Conservation (phyloP, 2,888 invertebrate genomes). For the Agelastica alni region DNA sequence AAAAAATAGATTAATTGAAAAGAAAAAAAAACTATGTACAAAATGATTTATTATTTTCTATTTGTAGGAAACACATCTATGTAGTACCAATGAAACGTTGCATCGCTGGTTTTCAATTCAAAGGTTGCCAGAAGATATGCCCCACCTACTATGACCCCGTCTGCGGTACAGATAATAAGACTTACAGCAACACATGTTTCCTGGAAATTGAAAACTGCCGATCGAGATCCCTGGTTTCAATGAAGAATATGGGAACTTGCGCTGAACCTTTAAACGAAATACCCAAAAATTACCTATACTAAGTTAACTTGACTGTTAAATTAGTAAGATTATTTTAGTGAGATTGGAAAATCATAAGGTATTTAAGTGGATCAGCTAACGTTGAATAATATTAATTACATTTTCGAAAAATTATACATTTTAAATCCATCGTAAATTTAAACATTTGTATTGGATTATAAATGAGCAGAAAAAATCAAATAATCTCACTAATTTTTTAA, state of each 20-base stretch:
- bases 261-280: conserved; percentile 82
- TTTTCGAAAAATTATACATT: too few species aligned
- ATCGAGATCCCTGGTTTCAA: conserved; percentile 75
- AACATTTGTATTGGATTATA: too few species aligned
- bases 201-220: conserved; percentile 89
- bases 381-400: too few species aligned
- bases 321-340: background rate
- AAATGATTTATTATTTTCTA: too few species aligned
- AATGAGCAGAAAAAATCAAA: too few species aligned
- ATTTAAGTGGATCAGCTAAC: too few species aligned
- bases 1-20: too few species aligned
- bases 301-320: conserved; percentile 38
- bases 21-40: too few species aligned
- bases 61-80: conserved; percentile 78
- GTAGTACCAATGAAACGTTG: conserved; percentile 90
- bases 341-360: too few species aligned
- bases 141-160: conserved; percentile 87
- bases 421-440: too few species aligned
- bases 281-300: conserved; percentile 86
- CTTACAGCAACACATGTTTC: conserved; percentile 93
- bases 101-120: conserved; percentile 81
- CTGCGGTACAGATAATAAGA: conserved; percentile 90
- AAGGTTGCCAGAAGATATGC: conserved; percentile 85
- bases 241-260: conserved; percentile 83
- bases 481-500: too few species aligned